Evolutionary conservation across 2,113 vertebrate species (phyloP), one percentile per base, ranked within the genome.

Genomic region (Platanista minor): DNA sequence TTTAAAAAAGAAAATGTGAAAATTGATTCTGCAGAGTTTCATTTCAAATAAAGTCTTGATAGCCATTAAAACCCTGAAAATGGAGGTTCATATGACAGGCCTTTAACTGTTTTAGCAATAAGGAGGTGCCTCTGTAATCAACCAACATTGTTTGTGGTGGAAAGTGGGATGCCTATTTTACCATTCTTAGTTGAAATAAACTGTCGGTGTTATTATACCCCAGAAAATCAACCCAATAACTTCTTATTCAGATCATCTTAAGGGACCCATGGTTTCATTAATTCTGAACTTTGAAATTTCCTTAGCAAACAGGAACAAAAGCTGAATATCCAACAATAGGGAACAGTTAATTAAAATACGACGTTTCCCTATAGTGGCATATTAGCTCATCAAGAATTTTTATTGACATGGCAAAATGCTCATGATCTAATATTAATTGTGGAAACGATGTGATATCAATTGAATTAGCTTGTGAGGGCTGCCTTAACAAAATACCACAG

Each of bases 1-100:
- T 71, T 83, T 92, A 31, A 75, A 94, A 57, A 62, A 29, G 29
- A 91, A 93, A 89, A 78, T 20, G 6, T 4, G 3, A 95, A 91
- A 90, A 81, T 39, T 61, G 15, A 86, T 94, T 94, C 15, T 41
- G 62, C 23, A 41, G 20, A 41, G 21, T 87, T 93, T 94, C 21
- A 39, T 90, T 97, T 87, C 59, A 57, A 91, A 67, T 95, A 15
- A 87, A 91, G 17, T 84, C 77, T 93, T 93, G 62, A 62, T 59
- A 71, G 6, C 20, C 2, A 25, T 80, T 72, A 82, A 95, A 67
- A 62, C 15, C 8, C 21, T 41, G 39, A 84, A 78, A 90, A 94
- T 69, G 31, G 36, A 61, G 3, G 23, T 33, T 90, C 33, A 20
- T 17, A 78, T 59, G 31, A 80, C 29, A 67, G n/a, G 5, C 2